phyloP scores from a whole-genome alignment of 1,140 invertebrate species.

The Elymnias hypermnestra region DNA sequence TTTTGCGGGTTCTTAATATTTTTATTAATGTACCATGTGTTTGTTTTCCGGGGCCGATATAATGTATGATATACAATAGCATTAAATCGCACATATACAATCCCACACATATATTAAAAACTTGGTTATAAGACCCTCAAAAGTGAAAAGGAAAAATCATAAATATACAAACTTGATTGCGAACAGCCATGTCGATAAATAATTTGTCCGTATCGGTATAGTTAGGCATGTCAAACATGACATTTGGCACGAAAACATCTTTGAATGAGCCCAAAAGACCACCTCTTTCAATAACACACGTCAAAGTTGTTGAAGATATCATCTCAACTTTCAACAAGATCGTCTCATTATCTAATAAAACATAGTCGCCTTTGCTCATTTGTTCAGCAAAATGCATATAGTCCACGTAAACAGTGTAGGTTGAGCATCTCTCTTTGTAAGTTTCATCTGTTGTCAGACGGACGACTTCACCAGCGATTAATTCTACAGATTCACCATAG shows the following conservation, averaged over 20 bases:
- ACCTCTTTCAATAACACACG: slow-evolving; percentile 73
- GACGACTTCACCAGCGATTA: slow-evolving; percentile 81
- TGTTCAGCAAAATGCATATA: slow-evolving; percentile 89
- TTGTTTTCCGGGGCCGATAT: no score
- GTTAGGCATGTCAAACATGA: slow-evolving; percentile 85
- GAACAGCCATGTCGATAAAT: slow-evolving; percentile 85
- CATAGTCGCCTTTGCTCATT: slow-evolving; percentile 79
- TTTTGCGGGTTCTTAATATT: no score
- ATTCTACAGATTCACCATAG: slow-evolving; percentile 70
- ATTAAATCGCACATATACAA: no score
- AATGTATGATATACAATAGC: no score
- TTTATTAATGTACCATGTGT: no score
- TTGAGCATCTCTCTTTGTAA: slow-evolving; percentile 82
- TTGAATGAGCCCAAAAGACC: slow-evolving; percentile 65
- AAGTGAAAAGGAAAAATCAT: background rate
- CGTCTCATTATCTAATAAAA: slow-evolving; percentile 88
- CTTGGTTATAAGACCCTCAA: no score
- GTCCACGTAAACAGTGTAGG: slow-evolving; percentile 84
- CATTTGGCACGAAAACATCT: slow-evolving; percentile 86
- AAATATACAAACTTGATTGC: slow-evolving; percentile 77
- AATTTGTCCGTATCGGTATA: slow-evolving; percentile 87
- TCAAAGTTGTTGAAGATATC: slow-evolving; percentile 72
- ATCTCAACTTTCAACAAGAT: slow-evolving; percentile 86
- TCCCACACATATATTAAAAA: no score
- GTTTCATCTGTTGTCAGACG: slow-evolving; percentile 85